Evolutionary conservation across 2,113 vertebrate species (phyloP).

Genomic region (Pavo muticus): DNA sequence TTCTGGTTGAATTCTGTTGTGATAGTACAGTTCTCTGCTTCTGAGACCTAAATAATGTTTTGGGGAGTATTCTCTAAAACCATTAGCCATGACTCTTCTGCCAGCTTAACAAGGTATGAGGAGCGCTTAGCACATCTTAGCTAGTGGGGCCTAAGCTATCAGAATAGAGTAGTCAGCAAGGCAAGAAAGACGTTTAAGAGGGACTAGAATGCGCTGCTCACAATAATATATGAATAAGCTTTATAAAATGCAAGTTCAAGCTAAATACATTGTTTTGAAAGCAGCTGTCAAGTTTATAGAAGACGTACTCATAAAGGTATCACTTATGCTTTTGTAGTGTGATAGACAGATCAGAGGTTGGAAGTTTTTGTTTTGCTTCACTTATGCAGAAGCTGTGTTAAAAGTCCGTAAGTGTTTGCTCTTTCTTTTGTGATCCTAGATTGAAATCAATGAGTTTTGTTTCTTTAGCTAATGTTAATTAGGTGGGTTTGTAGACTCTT

Average conservation of each 20-base stretch:
- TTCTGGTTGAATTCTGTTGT: neutral
- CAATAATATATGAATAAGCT: neutral
- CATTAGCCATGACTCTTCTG: accelerated
- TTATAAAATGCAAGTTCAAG: neutral
- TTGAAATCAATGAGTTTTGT: neutral
- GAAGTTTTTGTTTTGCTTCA: neutral
- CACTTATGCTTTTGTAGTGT: neutral
- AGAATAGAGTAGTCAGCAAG: neutral
- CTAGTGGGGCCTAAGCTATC: neutral
- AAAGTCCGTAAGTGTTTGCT: neutral
- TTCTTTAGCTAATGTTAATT: neutral
- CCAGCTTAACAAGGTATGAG: neutral
- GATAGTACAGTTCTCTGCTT: neutral
- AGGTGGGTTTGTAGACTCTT: neutral
- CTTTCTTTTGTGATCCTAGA: neutral
- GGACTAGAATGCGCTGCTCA: neutral
- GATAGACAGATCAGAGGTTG: neutral
- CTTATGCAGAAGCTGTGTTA: neutral
- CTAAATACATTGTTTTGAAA: neutral
- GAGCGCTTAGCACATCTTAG: neutral
- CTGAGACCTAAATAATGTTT: neutral
- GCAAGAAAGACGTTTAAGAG: neutral
- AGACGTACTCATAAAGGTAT: neutral
- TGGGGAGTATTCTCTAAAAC: neutral
- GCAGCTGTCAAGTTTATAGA: neutral